Evolutionary conservation across 2,113 vertebrate genomes (phyloP), one percentile per base, ranked within the genome.

Genomic region (Prinia subflava): DNA sequence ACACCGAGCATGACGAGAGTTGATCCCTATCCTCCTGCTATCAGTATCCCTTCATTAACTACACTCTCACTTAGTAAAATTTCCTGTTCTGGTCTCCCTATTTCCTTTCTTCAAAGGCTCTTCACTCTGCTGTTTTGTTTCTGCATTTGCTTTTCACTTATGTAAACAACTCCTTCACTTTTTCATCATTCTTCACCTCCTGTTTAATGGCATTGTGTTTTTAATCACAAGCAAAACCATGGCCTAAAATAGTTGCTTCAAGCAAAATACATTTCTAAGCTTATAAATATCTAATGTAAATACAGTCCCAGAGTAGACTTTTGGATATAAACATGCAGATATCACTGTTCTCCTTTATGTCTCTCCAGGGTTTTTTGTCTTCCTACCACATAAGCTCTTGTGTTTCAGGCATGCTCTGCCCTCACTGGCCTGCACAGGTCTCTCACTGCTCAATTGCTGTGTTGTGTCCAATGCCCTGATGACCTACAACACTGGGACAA

Each of bases 251-350:
- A 91, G 67, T 57, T 62, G n/a, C 87, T 87, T 60, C 7, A 13
- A 91, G 49, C 75, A 87, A 84, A 95, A 79, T 42, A 65, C 42
- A 63, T 65, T 90, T 92, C 89, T 57, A 62, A 88, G 50, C 27
- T 83, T 91, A 78, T 17, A 94, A 91, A 75, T 78, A 87, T 24
- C 64, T 87, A 78, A 75, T 8, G 64, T 68, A 91, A 96, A 91
- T 47, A 82, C 28, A 92, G 19, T 46, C 56, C 35, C 28, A n/a
- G 37, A 60, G 75, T 12, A 86, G 41, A 42, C 10, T 53, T 89
- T n/a, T 67, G 41, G 24, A 70, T 85, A 65, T n/a, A 81, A 92
- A 83, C 59, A 57, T 21, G 18, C 52, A 65, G 50, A 15, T 91
- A 52, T 77, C 8, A 14, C 37, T 83, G 8, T 52, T 88, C 37